Evolutionary conservation across 2,113 vertebrate genomes (phyloP).

Genomic region (Artemisiospiza belli): DNA sequence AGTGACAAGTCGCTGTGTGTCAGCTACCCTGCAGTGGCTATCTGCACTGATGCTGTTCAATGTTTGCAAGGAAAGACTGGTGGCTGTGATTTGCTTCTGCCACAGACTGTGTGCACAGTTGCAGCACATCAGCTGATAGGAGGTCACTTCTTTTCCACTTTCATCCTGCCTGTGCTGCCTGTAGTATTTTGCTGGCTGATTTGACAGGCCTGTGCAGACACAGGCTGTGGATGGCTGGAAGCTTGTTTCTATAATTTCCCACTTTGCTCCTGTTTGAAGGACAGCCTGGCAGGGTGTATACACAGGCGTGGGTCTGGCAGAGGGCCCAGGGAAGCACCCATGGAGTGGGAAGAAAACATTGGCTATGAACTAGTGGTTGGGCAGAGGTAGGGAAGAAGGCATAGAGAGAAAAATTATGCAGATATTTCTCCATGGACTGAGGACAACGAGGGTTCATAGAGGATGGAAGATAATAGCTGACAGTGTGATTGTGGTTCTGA

Average conservation of each 20-base stretch:
- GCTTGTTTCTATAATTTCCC: conserved; percentile 20
- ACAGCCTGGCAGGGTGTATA: neutral
- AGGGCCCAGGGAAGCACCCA: neutral
- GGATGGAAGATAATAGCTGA: neutral
- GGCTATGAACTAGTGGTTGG: neutral
- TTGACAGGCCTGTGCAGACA: neutral
- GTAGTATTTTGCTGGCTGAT: neutral
- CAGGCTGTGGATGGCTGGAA: conserved; percentile 1
- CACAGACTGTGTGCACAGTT: neutral
- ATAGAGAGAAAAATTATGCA: neutral
- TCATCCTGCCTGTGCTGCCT: neutral
- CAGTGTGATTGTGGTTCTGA: neutral
- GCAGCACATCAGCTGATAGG: neutral
- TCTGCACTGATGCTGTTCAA: neutral
- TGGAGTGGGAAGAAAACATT: neutral
- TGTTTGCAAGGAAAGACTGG: neutral
- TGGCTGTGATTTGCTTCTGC: neutral
- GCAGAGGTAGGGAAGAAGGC: neutral
- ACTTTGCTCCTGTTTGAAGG: neutral
- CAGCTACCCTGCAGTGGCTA: neutral
- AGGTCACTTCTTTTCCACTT: neutral
- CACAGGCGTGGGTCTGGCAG: neutral
- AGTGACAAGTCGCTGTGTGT: neutral
- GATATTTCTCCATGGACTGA: neutral
- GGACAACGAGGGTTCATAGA: neutral